A percentile compares a stretch with the other conserved stretches of the same genome.
These are phyloP conservation scores for Omphaloscelis lunosa DNA, from an alignment of 2,888 invertebrate genomes.

Conservation along the genomic window DNA sequence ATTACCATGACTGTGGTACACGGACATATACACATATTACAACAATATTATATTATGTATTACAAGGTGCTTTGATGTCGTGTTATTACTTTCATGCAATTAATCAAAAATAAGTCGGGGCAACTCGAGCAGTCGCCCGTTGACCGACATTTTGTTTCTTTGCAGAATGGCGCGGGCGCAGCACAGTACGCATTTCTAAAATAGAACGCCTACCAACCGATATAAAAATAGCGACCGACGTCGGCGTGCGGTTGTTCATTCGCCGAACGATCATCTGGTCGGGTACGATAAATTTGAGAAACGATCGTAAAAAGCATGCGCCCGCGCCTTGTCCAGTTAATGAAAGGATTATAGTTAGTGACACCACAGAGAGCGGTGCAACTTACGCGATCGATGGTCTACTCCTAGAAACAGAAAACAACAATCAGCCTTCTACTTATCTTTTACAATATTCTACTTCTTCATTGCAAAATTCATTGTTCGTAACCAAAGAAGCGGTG, in stretches of 20 bases:
- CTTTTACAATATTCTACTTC: slow-evolving; percentile 78
- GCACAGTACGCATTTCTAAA: slow-evolving; percentile 79
- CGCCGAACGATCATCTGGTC: slow-evolving; percentile 79
- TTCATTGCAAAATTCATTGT: slow-evolving; percentile 75
- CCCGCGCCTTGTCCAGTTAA: slow-evolving; percentile 85
- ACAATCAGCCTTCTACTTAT: slow-evolving; percentile 88
- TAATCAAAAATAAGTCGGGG: slow-evolving; percentile 77
- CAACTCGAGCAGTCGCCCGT: slow-evolving; percentile 77
- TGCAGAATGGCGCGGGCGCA: slow-evolving; percentile 87
- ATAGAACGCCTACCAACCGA: slow-evolving; percentile 85
- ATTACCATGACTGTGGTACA: slow-evolving; percentile 76
- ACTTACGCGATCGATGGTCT: slow-evolving; percentile 91
- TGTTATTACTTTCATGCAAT: slow-evolving; percentile 81
- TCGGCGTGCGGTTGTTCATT: slow-evolving; percentile 76
- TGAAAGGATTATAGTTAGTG: slow-evolving; percentile 87
- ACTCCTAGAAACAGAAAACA: slow-evolving; percentile 91
- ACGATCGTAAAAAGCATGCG: slow-evolving; percentile 76
- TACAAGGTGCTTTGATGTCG: slow-evolving; percentile 81
- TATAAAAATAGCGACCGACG: slow-evolving; percentile 83
- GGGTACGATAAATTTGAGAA: slow-evolving; percentile 73
- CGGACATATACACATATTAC: slow-evolving; percentile 73
- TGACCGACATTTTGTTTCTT: slow-evolving; percentile 86
- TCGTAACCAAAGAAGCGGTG: slow-evolving; percentile 82
- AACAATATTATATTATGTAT: slow-evolving; percentile 75
- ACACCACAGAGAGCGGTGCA: slow-evolving; percentile 90